phyloP scores from a whole-genome alignment of 2,113 vertebrate species.

The Clarias batrachus region DNA sequence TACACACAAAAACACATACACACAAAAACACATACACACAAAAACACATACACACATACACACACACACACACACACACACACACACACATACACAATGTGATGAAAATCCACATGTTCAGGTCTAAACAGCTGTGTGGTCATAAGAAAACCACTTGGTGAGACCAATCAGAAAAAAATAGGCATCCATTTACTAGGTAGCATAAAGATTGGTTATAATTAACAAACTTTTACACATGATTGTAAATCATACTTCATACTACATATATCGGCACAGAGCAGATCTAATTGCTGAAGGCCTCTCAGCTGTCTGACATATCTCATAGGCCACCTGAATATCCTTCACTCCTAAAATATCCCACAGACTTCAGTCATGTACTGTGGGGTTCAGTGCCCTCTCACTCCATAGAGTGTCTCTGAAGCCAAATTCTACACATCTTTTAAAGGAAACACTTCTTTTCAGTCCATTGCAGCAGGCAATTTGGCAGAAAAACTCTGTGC shows the following conservation, averaged over 20 bases:
- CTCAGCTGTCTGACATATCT: slow-evolving; percentile 2
- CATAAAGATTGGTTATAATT: too few species aligned
- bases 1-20: too few species aligned
- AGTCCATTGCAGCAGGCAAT: not conserved
- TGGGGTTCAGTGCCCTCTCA: slow-evolving; percentile 3
- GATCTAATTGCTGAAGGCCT: slow-evolving; percentile 1
- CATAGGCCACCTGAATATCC: not conserved
- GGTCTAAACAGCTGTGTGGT: too few species aligned
- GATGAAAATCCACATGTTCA: too few species aligned
- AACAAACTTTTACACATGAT: too few species aligned
- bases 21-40: too few species aligned
- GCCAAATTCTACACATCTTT: not conserved
- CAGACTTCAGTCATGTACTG: slow-evolving; percentile 1
- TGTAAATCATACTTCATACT: not conserved
- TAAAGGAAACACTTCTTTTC: not conserved
- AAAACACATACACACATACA: too few species aligned
- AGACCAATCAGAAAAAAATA: too few species aligned
- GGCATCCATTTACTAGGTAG: too few species aligned
- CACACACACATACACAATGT: too few species aligned
- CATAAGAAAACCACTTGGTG: too few species aligned
- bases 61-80: too few species aligned
- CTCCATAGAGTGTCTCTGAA: slow-evolving; percentile 1
- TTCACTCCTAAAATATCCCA: slow-evolving; percentile 16
- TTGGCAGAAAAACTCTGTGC: not conserved
- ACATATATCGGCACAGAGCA: not conserved